Evolutionary conservation across 2,113 vertebrate genomes (phyloP).

Genomic region (Pelecanus crispus): DNA sequence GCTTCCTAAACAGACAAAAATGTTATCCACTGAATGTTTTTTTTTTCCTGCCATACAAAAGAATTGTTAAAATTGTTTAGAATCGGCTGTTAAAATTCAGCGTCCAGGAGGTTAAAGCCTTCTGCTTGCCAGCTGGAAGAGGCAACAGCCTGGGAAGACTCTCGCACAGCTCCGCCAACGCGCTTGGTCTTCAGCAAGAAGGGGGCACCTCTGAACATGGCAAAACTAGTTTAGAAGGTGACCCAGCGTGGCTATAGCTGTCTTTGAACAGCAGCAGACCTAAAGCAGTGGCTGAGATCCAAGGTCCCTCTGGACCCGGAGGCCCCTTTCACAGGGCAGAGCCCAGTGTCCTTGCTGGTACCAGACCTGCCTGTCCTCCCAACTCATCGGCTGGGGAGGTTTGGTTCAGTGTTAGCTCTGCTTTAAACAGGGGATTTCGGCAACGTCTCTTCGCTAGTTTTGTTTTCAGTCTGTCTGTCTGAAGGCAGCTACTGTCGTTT

Average conservation of each 20-base stretch:
- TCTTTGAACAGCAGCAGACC: neutral
- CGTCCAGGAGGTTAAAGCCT: neutral
- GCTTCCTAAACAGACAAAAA: neutral
- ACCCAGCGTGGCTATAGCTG: neutral
- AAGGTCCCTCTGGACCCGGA: neutral
- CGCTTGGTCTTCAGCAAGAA: neutral
- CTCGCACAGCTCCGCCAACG: neutral
- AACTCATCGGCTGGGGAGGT: neutral
- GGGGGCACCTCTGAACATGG: too few relatives aligned
- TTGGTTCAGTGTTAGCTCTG: neutral
- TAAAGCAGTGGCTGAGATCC: neutral
- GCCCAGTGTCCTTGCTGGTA: too few relatives aligned
- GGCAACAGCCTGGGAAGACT: neutral
- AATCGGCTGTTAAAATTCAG: neutral
- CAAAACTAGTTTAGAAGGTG: neutral
- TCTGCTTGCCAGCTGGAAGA: neutral
- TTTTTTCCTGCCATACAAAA: neutral
- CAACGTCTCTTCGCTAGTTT: accelerated
- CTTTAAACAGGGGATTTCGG: neutral
- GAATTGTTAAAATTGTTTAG: too few relatives aligned
- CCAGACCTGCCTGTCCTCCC: neutral
- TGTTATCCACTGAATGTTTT: neutral
- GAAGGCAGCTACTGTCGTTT: neutral
- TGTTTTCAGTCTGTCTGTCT: neutral
- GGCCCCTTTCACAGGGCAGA: neutral